Evolutionary conservation across 2,113 vertebrate species (phyloP).

Genomic region (Callospermophilus lateralis): DNA sequence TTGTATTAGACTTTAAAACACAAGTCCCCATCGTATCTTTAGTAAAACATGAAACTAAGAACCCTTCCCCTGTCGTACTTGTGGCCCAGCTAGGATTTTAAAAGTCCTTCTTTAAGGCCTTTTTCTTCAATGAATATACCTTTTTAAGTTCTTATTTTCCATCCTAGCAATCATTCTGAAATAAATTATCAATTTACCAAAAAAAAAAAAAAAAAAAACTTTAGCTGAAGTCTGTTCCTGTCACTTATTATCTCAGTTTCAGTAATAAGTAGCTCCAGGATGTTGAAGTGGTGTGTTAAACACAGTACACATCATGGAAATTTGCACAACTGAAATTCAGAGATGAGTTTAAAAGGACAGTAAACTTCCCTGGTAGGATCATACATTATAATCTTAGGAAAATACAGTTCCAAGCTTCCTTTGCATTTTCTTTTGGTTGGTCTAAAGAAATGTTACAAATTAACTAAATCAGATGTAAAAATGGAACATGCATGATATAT

Average conservation of each 20-base stretch:
- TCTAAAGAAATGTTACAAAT: not conserved
- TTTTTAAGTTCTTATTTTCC: constrained; percentile 17
- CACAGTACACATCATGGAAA: not conserved
- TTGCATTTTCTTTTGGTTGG: not conserved
- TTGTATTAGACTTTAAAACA: not conserved
- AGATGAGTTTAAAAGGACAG: not conserved
- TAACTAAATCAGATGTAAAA: not conserved
- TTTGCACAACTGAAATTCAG: not conserved
- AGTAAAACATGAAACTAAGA: not conserved
- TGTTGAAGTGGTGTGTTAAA: not conserved
- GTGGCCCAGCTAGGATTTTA: too few relatives aligned
- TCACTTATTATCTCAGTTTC: not conserved
- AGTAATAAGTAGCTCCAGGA: not conserved
- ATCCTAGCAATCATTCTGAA: not conserved
- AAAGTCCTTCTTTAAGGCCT: not conserved
- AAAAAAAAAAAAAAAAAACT: not conserved
- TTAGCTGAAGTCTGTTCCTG: not conserved
- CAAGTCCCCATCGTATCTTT: not conserved
- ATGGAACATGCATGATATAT: not conserved
- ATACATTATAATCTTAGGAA: not conserved
- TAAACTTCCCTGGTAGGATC: not conserved
- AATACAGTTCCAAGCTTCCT: not conserved
- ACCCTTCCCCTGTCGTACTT: too few relatives aligned
- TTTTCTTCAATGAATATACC: not conserved
- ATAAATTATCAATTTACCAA: not conserved